Evolutionary conservation across 2,888 invertebrate species (phyloP), one percentile per base, ranked within the genome.

Genomic region (Acronicta aceris): DNA sequence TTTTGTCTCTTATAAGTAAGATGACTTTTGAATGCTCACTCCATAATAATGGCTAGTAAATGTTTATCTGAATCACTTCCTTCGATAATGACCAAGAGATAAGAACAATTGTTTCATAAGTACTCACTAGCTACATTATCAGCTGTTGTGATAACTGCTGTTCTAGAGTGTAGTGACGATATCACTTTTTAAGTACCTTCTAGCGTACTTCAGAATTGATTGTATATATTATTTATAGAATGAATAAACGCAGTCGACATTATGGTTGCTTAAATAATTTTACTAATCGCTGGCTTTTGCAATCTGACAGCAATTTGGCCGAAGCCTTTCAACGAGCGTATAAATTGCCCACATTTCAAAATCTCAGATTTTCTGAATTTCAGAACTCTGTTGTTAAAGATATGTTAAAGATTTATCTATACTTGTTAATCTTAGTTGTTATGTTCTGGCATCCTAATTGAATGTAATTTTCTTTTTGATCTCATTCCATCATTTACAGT

Each of bases 51-150:
- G 42, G 53, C 45, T 50, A 56, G 71, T 58, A 62, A 42, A 55
- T 45, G 51, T 62, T 65, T 76, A 71, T 71, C 69, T 70, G 54
- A 61, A 73, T 69, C 43, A 59, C 69, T 75, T 77, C 78, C 78
- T 65, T 61, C 48, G 79, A 75, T 77, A 77, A 65, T 71, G 58
- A 57, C 62, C 60, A 59, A 43, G 41, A 53, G 79, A 75, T 77
- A 78, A 70, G 54, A 60, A 55, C 59, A 60, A 61, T 64, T 65
- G 56, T 74, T 67, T 63, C 42, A 69, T 56, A 58, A 33, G 10
- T 47, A 65, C 60, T 59, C 56, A 48, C 41, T 49, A 38, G 47
- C 41, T 60, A 58, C 49, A 52, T 43, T 59, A 62, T 69, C 55
- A 63, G 25, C 13, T 50, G 27, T 54, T 30, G 15, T 49, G 71